Conservation (phyloP, 2,113 vertebrate species). For the Ondatra zibethicus region DNA sequence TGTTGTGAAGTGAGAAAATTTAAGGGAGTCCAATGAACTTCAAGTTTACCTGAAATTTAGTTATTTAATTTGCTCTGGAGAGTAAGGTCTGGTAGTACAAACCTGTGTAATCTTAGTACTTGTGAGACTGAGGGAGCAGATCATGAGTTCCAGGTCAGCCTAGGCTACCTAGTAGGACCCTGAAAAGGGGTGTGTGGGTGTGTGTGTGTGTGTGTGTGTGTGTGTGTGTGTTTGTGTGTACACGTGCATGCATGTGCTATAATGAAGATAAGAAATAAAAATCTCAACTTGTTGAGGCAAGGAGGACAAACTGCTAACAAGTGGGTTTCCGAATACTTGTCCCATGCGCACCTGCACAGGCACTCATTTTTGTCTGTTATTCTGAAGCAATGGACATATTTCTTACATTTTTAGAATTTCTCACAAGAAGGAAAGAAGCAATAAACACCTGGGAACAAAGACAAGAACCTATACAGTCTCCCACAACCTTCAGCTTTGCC, state of each 20-base stretch:
- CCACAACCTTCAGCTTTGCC: background rate
- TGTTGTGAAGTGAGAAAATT: background rate
- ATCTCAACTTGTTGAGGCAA: background rate
- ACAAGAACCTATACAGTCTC: background rate
- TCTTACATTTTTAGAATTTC: background rate
- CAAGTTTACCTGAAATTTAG: background rate
- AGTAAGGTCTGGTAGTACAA: background rate
- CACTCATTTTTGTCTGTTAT: background rate
- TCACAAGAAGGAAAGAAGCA: background rate
- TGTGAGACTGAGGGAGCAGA: background rate
- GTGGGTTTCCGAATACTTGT: background rate
- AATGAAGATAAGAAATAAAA: background rate
- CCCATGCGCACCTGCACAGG: background rate
- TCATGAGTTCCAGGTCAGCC: background rate
- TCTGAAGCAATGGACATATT: background rate
- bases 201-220: background rate
- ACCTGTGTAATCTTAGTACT: background rate
- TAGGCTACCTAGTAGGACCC: background rate
- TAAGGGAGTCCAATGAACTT: background rate
- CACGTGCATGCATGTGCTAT: background rate
- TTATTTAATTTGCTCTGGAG: background rate
- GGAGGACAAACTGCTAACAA: background rate
- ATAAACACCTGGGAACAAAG: slow-evolving; percentile 23
- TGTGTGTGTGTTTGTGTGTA: background rate
- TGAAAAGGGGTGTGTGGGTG: no score